A percentile compares a stretch with the other conserved stretches of the same genome.
Conservation (phyloP, 37 sponge, comb jelly and placozoan genomes). For the Tethya wilhelma region DNA sequence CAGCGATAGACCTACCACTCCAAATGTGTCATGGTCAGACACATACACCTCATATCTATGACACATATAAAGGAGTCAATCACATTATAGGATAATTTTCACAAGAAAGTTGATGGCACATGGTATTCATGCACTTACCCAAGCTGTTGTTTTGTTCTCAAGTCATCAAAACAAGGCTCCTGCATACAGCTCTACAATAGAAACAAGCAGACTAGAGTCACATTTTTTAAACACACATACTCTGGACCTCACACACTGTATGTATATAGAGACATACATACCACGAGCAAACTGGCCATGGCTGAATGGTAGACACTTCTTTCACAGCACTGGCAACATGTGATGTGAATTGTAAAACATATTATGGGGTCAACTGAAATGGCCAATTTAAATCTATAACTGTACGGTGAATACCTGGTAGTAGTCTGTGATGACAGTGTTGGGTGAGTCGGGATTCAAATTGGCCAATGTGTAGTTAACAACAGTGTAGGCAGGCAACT, state of each 20-base stretch:
- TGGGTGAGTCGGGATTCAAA: slow-evolving; percentile 30
- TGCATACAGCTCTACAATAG: slow-evolving; percentile 53
- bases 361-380: neutral
- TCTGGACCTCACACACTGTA: neutral
- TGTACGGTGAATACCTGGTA: slow-evolving; percentile 49
- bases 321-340: neutral
- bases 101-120: neutral
- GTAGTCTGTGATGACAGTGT: slow-evolving; percentile 66
- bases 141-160: slow-evolving; percentile 80
- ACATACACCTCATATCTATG: slow-evolving; percentile 71
- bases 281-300: neutral
- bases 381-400: neutral
- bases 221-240: neutral
- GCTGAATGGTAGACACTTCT: slow-evolving; percentile 1
- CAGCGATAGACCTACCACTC: slow-evolving; percentile 78
- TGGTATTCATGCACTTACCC: slow-evolving; percentile 45
- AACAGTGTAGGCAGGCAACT: slow-evolving; percentile 48
- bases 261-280: neutral
- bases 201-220: neutral
- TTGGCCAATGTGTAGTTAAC: neutral
- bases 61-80: too few relatives aligned
- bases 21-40: slow-evolving; percentile 45
- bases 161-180: slow-evolving; percentile 79
- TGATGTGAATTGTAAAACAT: neutral
- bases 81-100: too few relatives aligned